phyloP scores from a whole-genome alignment of 92 coral and sea anemone genomes.

The Parazoanthus atlanticus region DNA sequence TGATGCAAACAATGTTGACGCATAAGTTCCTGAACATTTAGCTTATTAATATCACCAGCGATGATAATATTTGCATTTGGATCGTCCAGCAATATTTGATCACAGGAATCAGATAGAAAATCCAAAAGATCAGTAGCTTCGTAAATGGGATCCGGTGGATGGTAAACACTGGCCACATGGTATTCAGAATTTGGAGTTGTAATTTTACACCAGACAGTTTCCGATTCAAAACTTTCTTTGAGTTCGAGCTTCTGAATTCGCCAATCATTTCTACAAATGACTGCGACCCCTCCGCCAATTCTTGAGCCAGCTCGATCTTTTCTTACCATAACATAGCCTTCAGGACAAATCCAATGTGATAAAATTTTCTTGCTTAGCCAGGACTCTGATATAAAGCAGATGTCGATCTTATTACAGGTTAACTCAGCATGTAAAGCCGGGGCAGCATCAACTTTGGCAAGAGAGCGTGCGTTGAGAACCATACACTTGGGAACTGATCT shows the following conservation, averaged over 20 bases:
- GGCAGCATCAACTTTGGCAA: neutral
- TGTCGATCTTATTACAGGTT: too few species aligned
- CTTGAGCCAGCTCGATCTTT: neutral
- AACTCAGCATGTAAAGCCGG: too few species aligned
- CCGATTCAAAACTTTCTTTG: constrained; percentile 22
- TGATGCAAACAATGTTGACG: too few species aligned
- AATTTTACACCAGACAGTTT: neutral
- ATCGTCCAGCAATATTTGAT: constrained; percentile 7
- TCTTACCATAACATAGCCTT: constrained; percentile 5
- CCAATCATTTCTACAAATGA: too few species aligned
- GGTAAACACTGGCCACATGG: constrained; percentile 12
- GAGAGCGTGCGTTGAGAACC: constrained; percentile 2
- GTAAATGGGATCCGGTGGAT: constrained; percentile 15
- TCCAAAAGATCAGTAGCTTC: constrained; percentile 18
- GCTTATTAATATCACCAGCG: constrained; percentile 56
- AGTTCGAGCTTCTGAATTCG: neutral
- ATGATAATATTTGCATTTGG: constrained; percentile 41
- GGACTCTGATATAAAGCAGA: constrained; percentile 47
- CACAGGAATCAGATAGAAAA: constrained; percentile 46
- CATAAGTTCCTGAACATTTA: too few species aligned
- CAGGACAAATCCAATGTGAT: constrained; percentile 49
- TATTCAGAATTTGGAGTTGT: constrained; percentile 40
- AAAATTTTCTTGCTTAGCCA: constrained; percentile 56
- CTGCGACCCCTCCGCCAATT: constrained; percentile 50
- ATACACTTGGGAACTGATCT: too few species aligned